A percentile compares a stretch with the other conserved stretches of the same genome.
Evolutionary conservation across 2,888 invertebrate genomes (phyloP).

Genomic region (Cephus sareptanus): DNA sequence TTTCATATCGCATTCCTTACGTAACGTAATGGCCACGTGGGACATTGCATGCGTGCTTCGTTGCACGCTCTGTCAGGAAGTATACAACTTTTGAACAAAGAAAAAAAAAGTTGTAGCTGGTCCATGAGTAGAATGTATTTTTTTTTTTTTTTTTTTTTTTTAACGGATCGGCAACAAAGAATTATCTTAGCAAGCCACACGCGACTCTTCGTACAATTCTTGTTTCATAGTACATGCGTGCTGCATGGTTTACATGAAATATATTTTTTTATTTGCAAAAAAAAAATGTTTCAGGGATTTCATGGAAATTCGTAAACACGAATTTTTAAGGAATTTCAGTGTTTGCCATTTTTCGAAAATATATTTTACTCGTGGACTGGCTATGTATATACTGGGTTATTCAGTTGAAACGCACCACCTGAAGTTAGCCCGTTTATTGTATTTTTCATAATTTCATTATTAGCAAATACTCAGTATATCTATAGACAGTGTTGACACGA

Average conservation of each 20-base stretch:
- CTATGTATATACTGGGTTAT: too few relatives aligned
- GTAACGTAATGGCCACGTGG: neutral
- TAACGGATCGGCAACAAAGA: neutral
- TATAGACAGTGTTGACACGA: too few relatives aligned
- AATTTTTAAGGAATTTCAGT: neutral
- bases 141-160: too few relatives aligned
- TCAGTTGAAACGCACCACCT: too few relatives aligned
- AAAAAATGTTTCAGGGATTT: neutral
- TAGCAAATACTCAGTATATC: too few relatives aligned
- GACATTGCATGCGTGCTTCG: neutral
- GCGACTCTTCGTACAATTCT: neutral
- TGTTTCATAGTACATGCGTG: neutral
- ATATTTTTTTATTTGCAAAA: neutral
- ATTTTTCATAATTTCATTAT: neutral
- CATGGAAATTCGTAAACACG: neutral
- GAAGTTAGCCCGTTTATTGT: too few relatives aligned
- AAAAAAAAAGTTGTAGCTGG: neutral
- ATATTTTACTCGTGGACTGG: too few relatives aligned
- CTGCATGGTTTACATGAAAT: neutral
- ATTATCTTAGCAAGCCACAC: neutral
- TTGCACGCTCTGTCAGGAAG: neutral
- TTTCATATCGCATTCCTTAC: neutral
- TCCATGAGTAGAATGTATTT: neutral
- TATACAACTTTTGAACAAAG: neutral
- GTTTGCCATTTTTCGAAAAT: neutral